These are phyloP conservation scores for Dione juno DNA, from an alignment of 2,888 invertebrate species.

Conservation along the genomic window DNA sequence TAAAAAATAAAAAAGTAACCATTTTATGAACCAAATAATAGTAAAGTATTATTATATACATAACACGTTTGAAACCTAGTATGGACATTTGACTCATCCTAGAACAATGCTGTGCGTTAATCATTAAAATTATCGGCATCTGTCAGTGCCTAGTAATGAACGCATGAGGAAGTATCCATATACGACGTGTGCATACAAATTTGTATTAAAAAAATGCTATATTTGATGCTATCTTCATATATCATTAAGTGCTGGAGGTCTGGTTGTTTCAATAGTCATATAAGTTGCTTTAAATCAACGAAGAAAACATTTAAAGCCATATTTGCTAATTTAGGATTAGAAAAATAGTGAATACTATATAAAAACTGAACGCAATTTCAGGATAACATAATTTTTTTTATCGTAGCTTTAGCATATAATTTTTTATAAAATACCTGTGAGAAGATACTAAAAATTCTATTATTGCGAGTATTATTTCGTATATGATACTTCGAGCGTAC, in stretches of 20 bases:
- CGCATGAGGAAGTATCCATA: conserved; percentile 28
- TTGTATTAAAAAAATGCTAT: neutral
- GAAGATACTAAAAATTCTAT: too few relatives aligned
- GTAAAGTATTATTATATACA: too few relatives aligned
- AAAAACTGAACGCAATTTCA: too few relatives aligned
- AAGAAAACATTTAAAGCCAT: neutral
- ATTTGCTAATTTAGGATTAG: neutral
- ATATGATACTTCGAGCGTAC: too few relatives aligned
- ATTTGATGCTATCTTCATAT: neutral
- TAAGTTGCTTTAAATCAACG: neutral
- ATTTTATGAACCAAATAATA: neutral
- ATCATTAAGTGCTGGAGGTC: neutral
- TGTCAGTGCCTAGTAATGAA: conserved; percentile 27
- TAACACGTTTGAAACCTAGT: neutral
- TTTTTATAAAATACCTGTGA: too few relatives aligned
- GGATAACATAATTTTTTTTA: too few relatives aligned
- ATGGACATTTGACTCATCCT: conserved; percentile 30
- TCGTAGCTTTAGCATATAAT: too few relatives aligned
- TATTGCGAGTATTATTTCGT: too few relatives aligned
- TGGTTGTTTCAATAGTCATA: neutral
- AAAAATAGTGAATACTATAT: neutral
- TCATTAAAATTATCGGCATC: conserved; percentile 36
- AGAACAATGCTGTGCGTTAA: conserved; percentile 34
- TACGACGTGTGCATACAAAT: conserved; percentile 32
- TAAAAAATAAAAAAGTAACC: too few relatives aligned